Evolutionary conservation across 2,113 vertebrate genomes (phyloP).

Genomic region (Phocoena phocoena): DNA sequence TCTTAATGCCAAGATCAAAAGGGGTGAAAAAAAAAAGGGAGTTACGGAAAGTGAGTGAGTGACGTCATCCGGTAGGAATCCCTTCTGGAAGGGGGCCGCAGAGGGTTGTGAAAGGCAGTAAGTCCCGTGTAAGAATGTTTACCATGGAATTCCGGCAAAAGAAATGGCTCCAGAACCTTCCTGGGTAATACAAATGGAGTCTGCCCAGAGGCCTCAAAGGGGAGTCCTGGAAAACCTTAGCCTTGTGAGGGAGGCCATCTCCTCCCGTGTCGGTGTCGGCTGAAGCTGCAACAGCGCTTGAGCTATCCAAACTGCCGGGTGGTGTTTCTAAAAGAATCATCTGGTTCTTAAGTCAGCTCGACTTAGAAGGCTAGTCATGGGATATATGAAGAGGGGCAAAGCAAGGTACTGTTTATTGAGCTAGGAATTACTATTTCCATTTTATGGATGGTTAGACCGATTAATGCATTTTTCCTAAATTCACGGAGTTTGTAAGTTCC

Average conservation of each 20-base stretch:
- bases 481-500: not conserved
- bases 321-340: not conserved
- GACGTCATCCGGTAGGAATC: constrained; percentile 82
- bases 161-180: constrained; percentile 19
- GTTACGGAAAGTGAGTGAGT: constrained; percentile 53
- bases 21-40: constrained; percentile 66
- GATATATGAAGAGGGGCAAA: not conserved
- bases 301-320: not conserved
- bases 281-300: not conserved
- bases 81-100: constrained; percentile 75
- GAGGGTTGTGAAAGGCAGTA: constrained; percentile 79
- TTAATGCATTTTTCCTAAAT: not conserved
- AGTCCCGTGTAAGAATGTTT: constrained; percentile 81
- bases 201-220: not conserved
- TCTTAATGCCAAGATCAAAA: constrained; percentile 71
- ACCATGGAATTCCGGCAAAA: constrained; percentile 63
- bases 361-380: not conserved
- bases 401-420: not conserved
- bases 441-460: not conserved
- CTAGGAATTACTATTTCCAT: not conserved
- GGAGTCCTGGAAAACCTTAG: not conserved
- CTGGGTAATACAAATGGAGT: not conserved
- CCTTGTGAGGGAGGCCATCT: not conserved
- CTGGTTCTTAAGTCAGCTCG: not conserved
- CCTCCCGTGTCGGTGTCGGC: not conserved